These are phyloP conservation scores for Acridotheres tristis DNA, from an alignment of 2,797 vertebrate species.

Conservation along the genomic window DNA sequence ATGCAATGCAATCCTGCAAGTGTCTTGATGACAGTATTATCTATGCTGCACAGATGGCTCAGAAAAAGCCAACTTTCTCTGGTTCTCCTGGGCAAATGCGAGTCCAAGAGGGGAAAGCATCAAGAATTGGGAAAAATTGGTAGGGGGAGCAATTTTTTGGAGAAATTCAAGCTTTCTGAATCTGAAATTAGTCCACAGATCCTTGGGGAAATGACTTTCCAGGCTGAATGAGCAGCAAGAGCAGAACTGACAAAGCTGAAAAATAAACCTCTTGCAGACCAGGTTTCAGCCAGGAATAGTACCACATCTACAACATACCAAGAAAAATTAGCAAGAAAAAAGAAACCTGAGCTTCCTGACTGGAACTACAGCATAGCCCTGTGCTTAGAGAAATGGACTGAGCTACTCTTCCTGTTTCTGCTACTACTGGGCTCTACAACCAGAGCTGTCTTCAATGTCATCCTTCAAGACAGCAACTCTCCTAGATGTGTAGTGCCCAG, in stretches of 20 bases:
- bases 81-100: not conserved
- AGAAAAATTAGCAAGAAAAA: not conserved
- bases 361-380: not conserved
- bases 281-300: not conserved
- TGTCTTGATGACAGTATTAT: slow-evolving; percentile 47
- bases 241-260: not conserved
- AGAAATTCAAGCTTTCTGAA: slow-evolving; percentile 3
- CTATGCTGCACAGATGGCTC: slow-evolving; percentile 5
- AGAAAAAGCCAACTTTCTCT: slow-evolving; percentile 6
- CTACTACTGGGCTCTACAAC: not conserved
- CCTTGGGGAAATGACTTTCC: not conserved
- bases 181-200: not conserved
- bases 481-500: not conserved
- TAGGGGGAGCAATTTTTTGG: not conserved
- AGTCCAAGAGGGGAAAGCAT: not conserved
- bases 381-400: not conserved
- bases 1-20: not conserved
- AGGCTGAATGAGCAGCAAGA: not conserved
- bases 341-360: not conserved
- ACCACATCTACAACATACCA: not conserved
- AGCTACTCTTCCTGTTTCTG: not conserved
- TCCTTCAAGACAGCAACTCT: not conserved
- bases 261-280: not conserved
- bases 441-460: not conserved
- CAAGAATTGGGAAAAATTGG: not conserved